Conservation (phyloP, 1,140 invertebrate genomes). For the Mercenaria mercenaria region DNA sequence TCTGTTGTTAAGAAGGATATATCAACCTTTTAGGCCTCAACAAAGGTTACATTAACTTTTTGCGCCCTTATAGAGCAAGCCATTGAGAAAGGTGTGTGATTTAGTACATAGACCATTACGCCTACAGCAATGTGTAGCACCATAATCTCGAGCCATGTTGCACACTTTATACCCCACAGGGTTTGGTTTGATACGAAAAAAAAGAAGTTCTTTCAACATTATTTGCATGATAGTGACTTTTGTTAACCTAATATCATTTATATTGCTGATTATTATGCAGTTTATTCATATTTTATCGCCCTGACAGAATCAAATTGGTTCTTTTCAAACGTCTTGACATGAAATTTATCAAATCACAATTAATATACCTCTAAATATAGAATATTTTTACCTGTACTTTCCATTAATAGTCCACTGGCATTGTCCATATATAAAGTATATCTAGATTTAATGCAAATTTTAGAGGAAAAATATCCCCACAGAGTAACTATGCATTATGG, state of each 20-base stretch:
- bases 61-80: not conserved
- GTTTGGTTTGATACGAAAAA: not conserved
- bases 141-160: not conserved
- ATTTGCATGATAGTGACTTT: not conserved
- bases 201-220: not conserved
- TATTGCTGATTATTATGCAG: not conserved
- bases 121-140: not conserved
- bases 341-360: constrained; percentile 23
- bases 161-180: constrained; percentile 4
- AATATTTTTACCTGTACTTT: not conserved
- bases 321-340: constrained; percentile 3
- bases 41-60: not conserved
- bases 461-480: not conserved
- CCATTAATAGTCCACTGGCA: constrained; percentile 5
- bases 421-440: constrained; percentile 14
- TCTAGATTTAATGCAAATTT: constrained; percentile 34
- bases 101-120: not conserved
- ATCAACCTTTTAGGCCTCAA: not conserved
- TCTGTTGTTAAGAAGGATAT: constrained; percentile 9
- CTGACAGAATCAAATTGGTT: constrained; percentile 24
- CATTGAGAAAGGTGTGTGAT: not conserved
- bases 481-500: not conserved
- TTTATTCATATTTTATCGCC: not conserved
- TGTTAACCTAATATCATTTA: not conserved
- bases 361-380: not conserved